Percentiles rank a stretch among this genome's conserved stretches.
Evolutionary conservation across 2,113 vertebrate genomes (phyloP).

Genomic region (Anarhynchus alexandrinus): DNA sequence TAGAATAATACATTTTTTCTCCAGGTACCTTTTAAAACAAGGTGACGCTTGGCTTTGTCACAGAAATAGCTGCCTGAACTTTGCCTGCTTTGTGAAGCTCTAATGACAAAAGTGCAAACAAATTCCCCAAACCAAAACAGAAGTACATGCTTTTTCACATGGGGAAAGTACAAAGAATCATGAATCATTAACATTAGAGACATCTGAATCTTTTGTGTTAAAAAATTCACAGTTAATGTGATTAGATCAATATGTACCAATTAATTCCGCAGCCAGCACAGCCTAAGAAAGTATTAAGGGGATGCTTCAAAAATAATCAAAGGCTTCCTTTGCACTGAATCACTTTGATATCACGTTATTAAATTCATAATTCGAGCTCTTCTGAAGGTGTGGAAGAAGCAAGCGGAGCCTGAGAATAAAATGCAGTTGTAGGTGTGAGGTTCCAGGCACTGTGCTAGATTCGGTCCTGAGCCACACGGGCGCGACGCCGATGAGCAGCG

Average conservation of each 20-base stretch:
- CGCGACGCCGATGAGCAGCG: accelerated
- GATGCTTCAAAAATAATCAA: neutral
- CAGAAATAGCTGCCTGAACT: neutral
- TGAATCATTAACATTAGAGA: neutral
- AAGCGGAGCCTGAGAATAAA: neutral
- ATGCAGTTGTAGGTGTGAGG: neutral
- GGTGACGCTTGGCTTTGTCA: neutral
- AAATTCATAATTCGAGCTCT: neutral
- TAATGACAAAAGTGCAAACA: neutral
- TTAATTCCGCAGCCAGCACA: neutral
- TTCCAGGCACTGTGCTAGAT: neutral
- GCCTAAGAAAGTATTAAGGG: neutral
- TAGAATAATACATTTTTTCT: neutral
- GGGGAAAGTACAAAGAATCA: neutral
- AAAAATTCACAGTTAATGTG: neutral
- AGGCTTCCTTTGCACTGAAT: neutral
- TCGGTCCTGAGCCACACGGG: neutral
- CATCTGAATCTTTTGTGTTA: neutral
- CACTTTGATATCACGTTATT: neutral
- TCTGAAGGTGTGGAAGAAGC: neutral
- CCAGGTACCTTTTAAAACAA: neutral
- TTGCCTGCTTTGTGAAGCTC: neutral
- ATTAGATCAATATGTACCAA: neutral
- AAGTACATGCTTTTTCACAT: neutral
- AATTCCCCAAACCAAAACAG: neutral